Percentiles rank a stretch among this genome's conserved stretches.
Evolutionary conservation across 2,888 invertebrate species (phyloP).

Genomic region (Creontiades dilutus): DNA sequence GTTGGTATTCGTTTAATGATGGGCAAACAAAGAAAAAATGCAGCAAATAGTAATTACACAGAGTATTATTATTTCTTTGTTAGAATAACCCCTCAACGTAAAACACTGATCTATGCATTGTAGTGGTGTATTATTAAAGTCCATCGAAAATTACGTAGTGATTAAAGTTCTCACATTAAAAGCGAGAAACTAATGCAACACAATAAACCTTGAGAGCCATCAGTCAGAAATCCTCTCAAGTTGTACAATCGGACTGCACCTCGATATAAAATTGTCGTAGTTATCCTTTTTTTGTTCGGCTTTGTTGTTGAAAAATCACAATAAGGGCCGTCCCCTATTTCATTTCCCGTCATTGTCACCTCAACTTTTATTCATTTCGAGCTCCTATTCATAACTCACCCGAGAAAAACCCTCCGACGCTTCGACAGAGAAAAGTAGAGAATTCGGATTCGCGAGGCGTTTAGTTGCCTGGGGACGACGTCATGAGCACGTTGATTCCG

Average conservation of each 20-base stretch:
- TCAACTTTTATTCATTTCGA: conserved; percentile 28
- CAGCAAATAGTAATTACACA: too few relatives aligned
- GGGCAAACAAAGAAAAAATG: too few relatives aligned
- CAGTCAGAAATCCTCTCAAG: neutral
- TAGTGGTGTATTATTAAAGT: too few relatives aligned
- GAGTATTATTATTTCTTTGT: too few relatives aligned
- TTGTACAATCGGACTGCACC: neutral
- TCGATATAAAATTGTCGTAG: conserved; percentile 1
- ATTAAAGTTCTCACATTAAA: too few relatives aligned
- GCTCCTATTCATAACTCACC: conserved; percentile 31
- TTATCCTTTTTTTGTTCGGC: neutral
- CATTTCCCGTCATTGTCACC: conserved; percentile 34
- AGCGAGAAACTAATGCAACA: neutral
- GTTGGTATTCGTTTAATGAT: too few relatives aligned
- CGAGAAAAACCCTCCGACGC: conserved; percentile 1
- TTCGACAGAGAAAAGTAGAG: conserved; percentile 29
- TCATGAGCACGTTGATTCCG: conserved; percentile 52
- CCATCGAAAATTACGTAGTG: too few relatives aligned
- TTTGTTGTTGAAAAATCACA: conserved; percentile 8
- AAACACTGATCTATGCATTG: too few relatives aligned
- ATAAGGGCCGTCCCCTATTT: conserved; percentile 13
- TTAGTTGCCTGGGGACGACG: conserved; percentile 25
- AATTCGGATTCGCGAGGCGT: neutral
- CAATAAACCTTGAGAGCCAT: neutral
- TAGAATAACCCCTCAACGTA: too few relatives aligned